Evolutionary conservation across 2,888 invertebrate species (phyloP).

Genomic region (Acholoe squamosa): DNA sequence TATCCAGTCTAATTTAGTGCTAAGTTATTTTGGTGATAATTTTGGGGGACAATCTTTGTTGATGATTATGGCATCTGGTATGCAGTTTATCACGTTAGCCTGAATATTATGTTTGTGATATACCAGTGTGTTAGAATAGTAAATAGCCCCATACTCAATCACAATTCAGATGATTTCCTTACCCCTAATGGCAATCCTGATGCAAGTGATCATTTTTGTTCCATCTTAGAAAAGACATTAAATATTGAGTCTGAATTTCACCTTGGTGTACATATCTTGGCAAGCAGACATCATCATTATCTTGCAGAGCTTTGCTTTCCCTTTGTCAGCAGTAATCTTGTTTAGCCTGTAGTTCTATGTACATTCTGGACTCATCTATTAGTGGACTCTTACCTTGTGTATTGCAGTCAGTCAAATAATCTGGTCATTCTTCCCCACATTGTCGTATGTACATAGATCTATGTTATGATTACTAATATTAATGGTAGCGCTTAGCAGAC

Average conservation of each 20-base stretch:
- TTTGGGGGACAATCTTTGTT: background rate
- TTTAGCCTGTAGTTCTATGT: background rate
- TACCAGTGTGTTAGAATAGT: background rate
- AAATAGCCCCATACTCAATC: too few species aligned
- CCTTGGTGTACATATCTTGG: background rate
- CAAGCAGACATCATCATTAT: background rate
- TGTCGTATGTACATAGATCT: background rate
- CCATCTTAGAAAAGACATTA: background rate
- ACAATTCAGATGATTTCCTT: too few species aligned
- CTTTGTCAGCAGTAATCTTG: background rate
- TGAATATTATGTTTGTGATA: background rate
- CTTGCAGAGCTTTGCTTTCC: background rate
- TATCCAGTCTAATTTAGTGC: background rate
- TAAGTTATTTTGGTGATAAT: background rate
- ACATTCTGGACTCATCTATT: background rate
- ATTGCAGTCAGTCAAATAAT: slow-evolving; percentile 23
- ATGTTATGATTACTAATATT: background rate
- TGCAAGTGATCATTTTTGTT: background rate
- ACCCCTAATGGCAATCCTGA: too few species aligned
- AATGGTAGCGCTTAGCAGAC: slow-evolving; percentile 18
- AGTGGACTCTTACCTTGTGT: background rate
- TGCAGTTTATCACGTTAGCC: background rate
- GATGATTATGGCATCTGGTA: slow-evolving; percentile 6
- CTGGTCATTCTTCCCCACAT: background rate
- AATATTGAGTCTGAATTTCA: background rate